Base-by-base conservation (phyloP, 64 coral and sea anemone genomes). In the Trachythela sp. region DNA sequence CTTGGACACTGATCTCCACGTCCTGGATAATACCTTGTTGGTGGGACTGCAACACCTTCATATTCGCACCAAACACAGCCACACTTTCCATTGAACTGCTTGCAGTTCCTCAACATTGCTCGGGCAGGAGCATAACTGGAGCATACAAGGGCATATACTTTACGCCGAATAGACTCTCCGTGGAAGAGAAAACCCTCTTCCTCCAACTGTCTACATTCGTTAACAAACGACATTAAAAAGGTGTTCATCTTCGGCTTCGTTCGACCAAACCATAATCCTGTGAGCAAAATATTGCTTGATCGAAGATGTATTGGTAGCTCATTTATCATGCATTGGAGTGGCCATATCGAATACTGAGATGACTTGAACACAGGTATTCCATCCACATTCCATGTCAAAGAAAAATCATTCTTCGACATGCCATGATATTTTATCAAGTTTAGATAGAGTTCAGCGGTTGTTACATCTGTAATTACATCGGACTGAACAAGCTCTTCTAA, bases 281-380 rank as follows among this genome's bases (percentile, higher is more conserved):
- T 80, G 33, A 80, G 75, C 14, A 80, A 18, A 35, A 80, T 80
- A 22, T 80, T 80, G 0, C 35, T 80, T 36, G 75, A 35, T 36
- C 75, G 75, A 80, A 80, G 75, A 18, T 80, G 75, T 39, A 9
- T 8, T 10, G 75, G 75, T 10, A 80, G 75, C 75, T 80, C 75
- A 36, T 80, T 80, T 9, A 80, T 39, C 75, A 80, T 80, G 20
- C 75, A 80, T 39, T 80, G 75, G 15, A 80, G 13, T 80, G 75
- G 75, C 75, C 75, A 80, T 14, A 80, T 80, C 0, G 75, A 80
- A 18, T 80, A 80, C 75, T 80, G 31, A 9, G 75, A 80, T 39
- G 75, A 80, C 33, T 80, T 80, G 20, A 80, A 80, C 9, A 80
- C 75, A 35, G 75, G 75, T 80, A 80, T 80, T 11, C 75, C 75